Percentiles rank a stretch among this genome's conserved stretches.
Evolutionary conservation across 2,888 invertebrate species (phyloP).

Genomic region (Dasysyrphus albostriatus): DNA sequence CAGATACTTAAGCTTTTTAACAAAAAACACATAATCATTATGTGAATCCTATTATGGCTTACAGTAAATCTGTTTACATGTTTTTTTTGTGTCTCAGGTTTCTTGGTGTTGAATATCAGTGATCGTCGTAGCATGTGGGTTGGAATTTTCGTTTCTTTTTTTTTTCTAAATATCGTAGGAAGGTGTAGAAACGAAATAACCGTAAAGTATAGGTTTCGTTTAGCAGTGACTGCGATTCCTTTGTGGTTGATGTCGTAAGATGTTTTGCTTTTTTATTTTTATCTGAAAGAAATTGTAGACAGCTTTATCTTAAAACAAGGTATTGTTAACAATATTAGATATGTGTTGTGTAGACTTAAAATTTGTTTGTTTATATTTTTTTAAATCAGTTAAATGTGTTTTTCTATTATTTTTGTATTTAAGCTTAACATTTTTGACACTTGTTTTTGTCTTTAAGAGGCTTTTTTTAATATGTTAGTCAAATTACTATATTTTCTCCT

Average conservation of each 20-base stretch:
- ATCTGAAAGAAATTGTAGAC: slow-evolving; percentile 15
- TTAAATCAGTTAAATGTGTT: neutral
- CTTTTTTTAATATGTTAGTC: too few species aligned
- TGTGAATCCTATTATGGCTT: slow-evolving; percentile 13
- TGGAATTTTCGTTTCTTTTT: neutral
- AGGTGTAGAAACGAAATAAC: slow-evolving; percentile 33
- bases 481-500: too few species aligned
- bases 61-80: neutral
- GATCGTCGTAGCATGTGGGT: slow-evolving; percentile 15
- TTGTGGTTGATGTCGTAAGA: slow-evolving; percentile 42
- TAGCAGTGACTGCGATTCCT: slow-evolving; percentile 4
- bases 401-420: too few species aligned
- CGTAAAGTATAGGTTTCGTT: slow-evolving; percentile 1
- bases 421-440: too few species aligned
- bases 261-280: slow-evolving; percentile 4
- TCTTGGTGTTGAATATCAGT: slow-evolving; percentile 47
- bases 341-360: neutral
- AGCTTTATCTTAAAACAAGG: neutral
- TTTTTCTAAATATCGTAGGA: neutral
- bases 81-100: slow-evolving; percentile 36
- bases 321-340: neutral
- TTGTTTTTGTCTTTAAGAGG: too few species aligned
- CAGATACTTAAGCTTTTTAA: neutral
- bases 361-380: neutral
- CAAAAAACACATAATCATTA: neutral